Conservation (phyloP, 2,888 invertebrate genomes). For the Xylocampa areola region DNA sequence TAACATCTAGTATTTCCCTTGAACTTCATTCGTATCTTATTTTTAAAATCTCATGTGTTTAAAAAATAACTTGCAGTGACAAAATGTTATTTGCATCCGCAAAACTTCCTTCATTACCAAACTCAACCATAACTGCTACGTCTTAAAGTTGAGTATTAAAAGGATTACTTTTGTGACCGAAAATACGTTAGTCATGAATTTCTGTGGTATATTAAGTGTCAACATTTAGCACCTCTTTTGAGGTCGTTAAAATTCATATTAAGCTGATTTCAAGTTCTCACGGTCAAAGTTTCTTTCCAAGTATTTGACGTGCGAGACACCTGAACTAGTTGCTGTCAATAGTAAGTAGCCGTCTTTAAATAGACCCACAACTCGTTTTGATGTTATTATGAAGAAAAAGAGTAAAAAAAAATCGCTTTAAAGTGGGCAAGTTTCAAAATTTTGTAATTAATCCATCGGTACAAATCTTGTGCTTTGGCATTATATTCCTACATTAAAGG, state of each 20-base stretch:
- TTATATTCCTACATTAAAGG: too few relatives aligned
- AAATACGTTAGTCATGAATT: slow-evolving; percentile 27
- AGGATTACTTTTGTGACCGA: neutral
- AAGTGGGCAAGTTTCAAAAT: too few relatives aligned
- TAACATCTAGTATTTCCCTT: slow-evolving; percentile 62
- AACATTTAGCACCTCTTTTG: slow-evolving; percentile 65
- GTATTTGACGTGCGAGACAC: slow-evolving; percentile 47
- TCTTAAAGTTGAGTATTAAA: slow-evolving; percentile 21
- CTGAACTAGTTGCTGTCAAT: slow-evolving; percentile 50
- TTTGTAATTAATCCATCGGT: too few relatives aligned
- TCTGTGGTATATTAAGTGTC: slow-evolving; percentile 62
- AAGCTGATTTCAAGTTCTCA: slow-evolving; percentile 58
- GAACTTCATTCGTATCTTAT: slow-evolving; percentile 57
- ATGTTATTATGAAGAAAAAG: neutral
- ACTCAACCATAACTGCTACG: slow-evolving; percentile 10
- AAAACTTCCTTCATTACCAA: slow-evolving; percentile 1
- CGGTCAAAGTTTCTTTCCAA: slow-evolving; percentile 54
- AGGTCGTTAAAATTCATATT: slow-evolving; percentile 65
- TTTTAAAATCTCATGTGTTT: slow-evolving; percentile 59
- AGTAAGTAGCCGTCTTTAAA: neutral
- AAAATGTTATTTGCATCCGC: slow-evolving; percentile 34
- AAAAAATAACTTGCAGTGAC: slow-evolving; percentile 55
- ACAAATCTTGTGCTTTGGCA: too few relatives aligned
- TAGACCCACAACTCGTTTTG: slow-evolving; percentile 19
- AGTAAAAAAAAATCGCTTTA: too few relatives aligned